Conservation (phyloP, 2,113 vertebrate species). For the Campylorhamphus procurvoides region DNA sequence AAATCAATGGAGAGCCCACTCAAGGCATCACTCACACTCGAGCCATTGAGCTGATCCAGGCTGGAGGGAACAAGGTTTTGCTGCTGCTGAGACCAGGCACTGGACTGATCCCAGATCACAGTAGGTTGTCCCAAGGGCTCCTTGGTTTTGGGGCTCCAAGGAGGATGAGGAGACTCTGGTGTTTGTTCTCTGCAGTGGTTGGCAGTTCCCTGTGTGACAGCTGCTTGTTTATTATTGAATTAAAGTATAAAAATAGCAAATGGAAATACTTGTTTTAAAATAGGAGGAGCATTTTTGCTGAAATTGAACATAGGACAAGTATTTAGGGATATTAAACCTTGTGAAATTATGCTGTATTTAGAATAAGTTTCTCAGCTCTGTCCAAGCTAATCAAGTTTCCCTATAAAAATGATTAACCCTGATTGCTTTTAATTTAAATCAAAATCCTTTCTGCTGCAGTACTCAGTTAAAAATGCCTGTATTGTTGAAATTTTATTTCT, state of each 20-base stretch:
- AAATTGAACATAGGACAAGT: background rate
- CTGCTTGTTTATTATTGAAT: background rate
- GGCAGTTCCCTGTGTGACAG: background rate
- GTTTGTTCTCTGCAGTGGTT: background rate
- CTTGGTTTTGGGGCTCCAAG: rapidly evolving
- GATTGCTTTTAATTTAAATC: background rate
- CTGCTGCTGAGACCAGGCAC: constrained; percentile 91
- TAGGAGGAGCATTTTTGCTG: background rate
- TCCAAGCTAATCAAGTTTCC: background rate
- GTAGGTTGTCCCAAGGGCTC: constrained; percentile 72
- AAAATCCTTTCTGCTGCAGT: background rate
- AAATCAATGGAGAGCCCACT: constrained; percentile 96
- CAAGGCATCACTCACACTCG: constrained; percentile 98
- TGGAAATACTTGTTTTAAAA: background rate
- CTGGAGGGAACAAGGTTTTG: constrained; percentile 91
- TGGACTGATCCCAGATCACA: constrained; percentile 92
- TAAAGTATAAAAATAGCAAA: background rate
- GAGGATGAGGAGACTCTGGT: background rate
- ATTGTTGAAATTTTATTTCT: background rate
- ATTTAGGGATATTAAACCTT: background rate
- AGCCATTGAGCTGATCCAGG: constrained; percentile 97
- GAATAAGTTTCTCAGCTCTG: background rate
- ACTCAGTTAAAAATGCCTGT: background rate
- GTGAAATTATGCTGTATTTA: background rate
- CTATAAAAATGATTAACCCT: background rate